These are phyloP conservation scores for Crax fasciolata DNA, from an alignment of 2,797 vertebrate species.

Conservation along the genomic window DNA sequence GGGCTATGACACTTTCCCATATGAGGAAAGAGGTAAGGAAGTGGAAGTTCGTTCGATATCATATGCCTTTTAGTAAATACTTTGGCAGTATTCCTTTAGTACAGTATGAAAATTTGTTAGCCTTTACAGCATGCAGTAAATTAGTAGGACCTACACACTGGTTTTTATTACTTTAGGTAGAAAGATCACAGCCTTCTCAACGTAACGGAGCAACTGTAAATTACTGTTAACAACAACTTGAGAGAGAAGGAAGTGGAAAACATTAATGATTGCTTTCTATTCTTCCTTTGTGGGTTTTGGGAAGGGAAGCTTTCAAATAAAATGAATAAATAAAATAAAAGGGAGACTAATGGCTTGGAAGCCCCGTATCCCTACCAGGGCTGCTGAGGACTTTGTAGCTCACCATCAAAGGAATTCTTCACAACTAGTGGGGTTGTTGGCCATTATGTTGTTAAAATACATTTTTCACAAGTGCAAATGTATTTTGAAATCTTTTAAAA, in stretches of 20 bases:
- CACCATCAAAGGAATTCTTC: conserved; percentile 72
- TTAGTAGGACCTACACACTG: conserved; percentile 33
- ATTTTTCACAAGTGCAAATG: conserved; percentile 57
- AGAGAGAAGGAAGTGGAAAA: conserved; percentile 71
- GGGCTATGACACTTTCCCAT: neutral
- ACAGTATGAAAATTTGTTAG: conserved; percentile 49
- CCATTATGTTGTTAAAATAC: conserved; percentile 57
- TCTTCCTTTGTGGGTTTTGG: conserved; percentile 26
- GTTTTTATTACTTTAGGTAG: conserved; percentile 70
- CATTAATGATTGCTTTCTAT: neutral
- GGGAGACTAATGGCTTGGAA: conserved; percentile 24
- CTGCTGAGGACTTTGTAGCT: conserved; percentile 63
- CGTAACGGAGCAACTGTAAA: conserved; percentile 72
- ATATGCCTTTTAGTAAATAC: conserved; percentile 39
- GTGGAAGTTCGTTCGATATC: neutral
- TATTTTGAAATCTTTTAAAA: conserved; percentile 51
- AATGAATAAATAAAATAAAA: conserved; percentile 49
- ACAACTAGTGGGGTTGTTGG: neutral
- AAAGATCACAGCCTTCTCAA: conserved; percentile 64
- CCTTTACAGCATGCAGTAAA: conserved; percentile 72
- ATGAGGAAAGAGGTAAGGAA: neutral
- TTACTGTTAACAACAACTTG: conserved; percentile 76
- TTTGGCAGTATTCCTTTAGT: conserved; percentile 42
- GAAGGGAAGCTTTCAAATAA: conserved; percentile 20
- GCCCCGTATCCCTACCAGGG: neutral